These are phyloP conservation scores for Typhlichthys subterraneus DNA, from an alignment of 2,797 vertebrate species.

Conservation along the genomic window DNA sequence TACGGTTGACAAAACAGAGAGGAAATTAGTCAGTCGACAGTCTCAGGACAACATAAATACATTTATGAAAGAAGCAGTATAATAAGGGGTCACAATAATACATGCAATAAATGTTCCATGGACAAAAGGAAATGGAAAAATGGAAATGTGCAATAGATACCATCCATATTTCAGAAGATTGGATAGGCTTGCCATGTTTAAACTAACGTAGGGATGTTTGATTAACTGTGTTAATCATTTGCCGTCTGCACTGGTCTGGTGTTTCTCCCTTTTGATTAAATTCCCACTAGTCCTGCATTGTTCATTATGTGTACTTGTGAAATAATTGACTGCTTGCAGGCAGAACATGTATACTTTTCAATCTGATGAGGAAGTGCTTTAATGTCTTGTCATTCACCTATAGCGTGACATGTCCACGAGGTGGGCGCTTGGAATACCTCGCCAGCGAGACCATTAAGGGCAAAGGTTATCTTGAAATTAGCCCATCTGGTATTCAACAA, in stretches of 20 bases:
- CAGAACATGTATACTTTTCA: constrained; percentile 69
- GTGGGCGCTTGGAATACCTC: constrained; percentile 34
- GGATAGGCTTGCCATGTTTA: constrained; percentile 75
- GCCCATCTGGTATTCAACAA: constrained; percentile 50
- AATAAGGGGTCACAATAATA: constrained; percentile 64
- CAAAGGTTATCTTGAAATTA: constrained; percentile 57
- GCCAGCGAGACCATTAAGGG: constrained; percentile 29
- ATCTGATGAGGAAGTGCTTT: constrained; percentile 76
- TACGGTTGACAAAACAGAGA: constrained; percentile 31
- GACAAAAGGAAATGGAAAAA: constrained; percentile 64
- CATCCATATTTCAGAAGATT: constrained; percentile 71
- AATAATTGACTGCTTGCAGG: constrained; percentile 79
- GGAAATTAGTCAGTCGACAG: constrained; percentile 38
- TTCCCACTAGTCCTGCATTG: constrained; percentile 77
- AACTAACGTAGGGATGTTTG: constrained; percentile 75
- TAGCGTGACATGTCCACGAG: constrained; percentile 60
- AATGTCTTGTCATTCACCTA: constrained; percentile 77
- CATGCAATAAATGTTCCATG: constrained; percentile 60
- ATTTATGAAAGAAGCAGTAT: constrained; percentile 46
- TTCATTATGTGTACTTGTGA: constrained; percentile 80
- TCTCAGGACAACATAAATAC: constrained; percentile 57
- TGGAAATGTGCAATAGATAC: constrained; percentile 58
- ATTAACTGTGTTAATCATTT: constrained; percentile 81
- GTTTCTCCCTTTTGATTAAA: constrained; percentile 77
- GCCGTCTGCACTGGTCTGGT: constrained; percentile 72